Evolutionary conservation across 2,888 invertebrate species (phyloP), one percentile per base, ranked within the genome.

Genomic region (Augiades crinisus): DNA sequence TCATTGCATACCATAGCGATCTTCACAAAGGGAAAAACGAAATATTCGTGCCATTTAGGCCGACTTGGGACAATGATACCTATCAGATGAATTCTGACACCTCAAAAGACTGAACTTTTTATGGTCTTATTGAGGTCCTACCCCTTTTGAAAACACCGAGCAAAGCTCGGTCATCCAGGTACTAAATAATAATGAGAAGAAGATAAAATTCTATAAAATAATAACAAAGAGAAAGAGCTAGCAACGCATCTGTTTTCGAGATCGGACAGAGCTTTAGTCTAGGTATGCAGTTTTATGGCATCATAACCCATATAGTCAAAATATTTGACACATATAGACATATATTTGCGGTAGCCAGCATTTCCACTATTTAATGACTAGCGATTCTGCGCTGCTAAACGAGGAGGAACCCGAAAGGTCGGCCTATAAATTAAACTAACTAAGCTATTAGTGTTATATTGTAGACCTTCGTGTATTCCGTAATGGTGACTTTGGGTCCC

Each of bases 51-150:
- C 40, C 24, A 45, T 52, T 52, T 40, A 33, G 31, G 31, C 10
- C 38, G 16, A 13, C 36, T 21, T 49, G 40, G 21, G 41, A 49
- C 49, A 33, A 53, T 50, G 37, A 53, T 45, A 49, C 31, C 33
- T 41, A 27, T 54, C 47, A 27, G 22, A 54, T 50, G 50, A 50
- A 50, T 43, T 50, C 50, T 50, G 43, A 50, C 43, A 50, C 47
- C 41, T 49, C 40, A 0, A 40, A 27, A 41, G 33, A 31, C 38
- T 36, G 10, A 16, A 12, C 24, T 24, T 24, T 46, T 30, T 47
- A 13, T 21, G 5, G 1, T 8, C 14, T 10, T 38, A 14, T 38
- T 30, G 19, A 37, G 12, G 7, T 43, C 21, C 19, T 38, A 19
- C 21, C 21, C 30, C 6, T 33, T 30, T 46, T 19, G n/a, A 24